A percentile compares a stretch with the other conserved stretches of the same genome.
phyloP scores from a whole-genome alignment of 2,888 invertebrate species.

The Dryobota labecula region DNA sequence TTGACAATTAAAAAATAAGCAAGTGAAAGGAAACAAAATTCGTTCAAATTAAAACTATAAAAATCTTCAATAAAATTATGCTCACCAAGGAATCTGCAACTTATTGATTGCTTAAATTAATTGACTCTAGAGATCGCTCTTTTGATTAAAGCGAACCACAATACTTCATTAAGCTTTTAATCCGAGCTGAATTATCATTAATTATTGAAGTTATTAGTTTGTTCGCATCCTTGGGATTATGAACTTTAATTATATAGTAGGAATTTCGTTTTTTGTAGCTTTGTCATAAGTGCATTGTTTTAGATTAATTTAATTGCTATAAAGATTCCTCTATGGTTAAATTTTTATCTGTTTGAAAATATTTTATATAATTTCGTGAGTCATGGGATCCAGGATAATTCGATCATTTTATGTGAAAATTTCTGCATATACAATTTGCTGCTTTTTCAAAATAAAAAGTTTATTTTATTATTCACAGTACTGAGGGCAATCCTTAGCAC shows the following conservation, averaged over 20 bases:
- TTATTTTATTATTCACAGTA: background rate
- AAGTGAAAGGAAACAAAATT: too few species aligned
- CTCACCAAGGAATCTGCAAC: too few species aligned
- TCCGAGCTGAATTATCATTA: background rate
- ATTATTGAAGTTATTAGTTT: background rate
- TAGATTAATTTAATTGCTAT: background rate
- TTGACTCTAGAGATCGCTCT: slow-evolving; percentile 2
- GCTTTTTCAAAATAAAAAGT: background rate
- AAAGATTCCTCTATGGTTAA: too few species aligned
- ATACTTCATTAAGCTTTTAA: background rate
- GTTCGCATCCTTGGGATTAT: background rate
- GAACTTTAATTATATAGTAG: background rate
- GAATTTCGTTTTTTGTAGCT: background rate
- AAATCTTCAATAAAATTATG: too few species aligned
- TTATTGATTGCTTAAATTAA: slow-evolving; percentile 3
- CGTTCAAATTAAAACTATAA: too few species aligned
- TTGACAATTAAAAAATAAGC: too few species aligned
- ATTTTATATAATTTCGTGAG: background rate
- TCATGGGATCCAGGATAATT: background rate
- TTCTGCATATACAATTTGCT: background rate
- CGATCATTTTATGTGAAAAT: background rate
- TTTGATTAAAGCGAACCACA: background rate
- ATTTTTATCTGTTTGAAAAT: background rate
- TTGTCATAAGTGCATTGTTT: background rate
- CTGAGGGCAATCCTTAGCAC: background rate